Percentiles rank a stretch among this genome's conserved stretches.
Evolutionary conservation across 2,797 vertebrate species (phyloP).

Genomic region (Leucoraja ocellata): DNA sequence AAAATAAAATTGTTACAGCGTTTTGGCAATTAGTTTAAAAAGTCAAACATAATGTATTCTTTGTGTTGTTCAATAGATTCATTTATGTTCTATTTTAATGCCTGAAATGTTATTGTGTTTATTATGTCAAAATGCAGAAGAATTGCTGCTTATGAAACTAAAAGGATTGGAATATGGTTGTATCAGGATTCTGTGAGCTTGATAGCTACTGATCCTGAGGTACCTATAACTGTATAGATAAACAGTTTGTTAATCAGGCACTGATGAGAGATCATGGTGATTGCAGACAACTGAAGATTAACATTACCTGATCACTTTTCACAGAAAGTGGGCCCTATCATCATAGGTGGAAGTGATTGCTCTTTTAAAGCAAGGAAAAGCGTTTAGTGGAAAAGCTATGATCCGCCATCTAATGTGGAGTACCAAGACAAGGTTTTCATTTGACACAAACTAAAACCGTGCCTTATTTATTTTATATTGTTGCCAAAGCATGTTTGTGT

Average conservation of each 20-base stretch:
- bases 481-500: constrained; percentile 12
- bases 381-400: constrained; percentile 13
- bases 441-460: constrained; percentile 26
- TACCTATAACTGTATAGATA: constrained; percentile 71
- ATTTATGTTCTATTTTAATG: constrained; percentile 52
- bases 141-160: constrained; percentile 83
- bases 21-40: constrained; percentile 16
- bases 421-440: neutral
- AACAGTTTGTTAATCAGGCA: constrained; percentile 66
- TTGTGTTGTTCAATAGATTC: constrained; percentile 45
- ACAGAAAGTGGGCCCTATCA: neutral
- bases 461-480: neutral
- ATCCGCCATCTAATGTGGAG: neutral
- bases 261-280: constrained; percentile 60
- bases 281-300: neutral
- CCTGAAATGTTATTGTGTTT: constrained; percentile 69
- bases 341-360: neutral
- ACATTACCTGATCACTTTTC: neutral
- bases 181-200: constrained; percentile 65
- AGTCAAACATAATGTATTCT: constrained; percentile 48
- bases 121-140: constrained; percentile 69
- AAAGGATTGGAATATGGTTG: constrained; percentile 86
- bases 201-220: constrained; percentile 69
- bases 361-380: neutral
- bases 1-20: neutral